Percentiles rank a stretch among this genome's conserved stretches.
Evolutionary conservation across 2,797 vertebrate species (phyloP).

Genomic region (Malacoraja senta): DNA sequence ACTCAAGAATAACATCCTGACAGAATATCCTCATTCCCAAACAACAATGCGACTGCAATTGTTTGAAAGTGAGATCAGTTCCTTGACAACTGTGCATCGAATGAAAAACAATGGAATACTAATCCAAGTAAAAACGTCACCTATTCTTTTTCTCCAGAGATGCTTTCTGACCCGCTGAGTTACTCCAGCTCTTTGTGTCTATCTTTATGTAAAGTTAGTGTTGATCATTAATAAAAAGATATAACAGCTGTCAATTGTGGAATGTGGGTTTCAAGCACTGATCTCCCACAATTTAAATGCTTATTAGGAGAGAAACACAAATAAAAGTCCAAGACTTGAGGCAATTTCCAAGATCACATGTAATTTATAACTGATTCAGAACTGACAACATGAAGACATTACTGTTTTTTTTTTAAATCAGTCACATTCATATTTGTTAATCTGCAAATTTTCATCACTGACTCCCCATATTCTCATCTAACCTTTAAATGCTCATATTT

Average conservation of each 20-base stretch:
- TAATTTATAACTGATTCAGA: neutral
- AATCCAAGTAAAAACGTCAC: too few relatives aligned
- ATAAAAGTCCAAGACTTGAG: neutral
- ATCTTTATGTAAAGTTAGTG: too few relatives aligned
- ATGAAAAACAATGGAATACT: neutral
- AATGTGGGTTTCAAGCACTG: neutral
- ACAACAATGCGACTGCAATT: neutral
- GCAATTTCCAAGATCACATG: neutral
- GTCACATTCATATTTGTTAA: neutral
- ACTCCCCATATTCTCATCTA: neutral
- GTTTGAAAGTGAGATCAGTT: neutral
- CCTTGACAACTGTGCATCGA: neutral
- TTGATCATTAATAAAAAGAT: neutral
- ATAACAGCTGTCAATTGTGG: neutral
- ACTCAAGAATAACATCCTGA: neutral
- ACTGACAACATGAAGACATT: neutral
- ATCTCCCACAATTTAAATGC: neutral
- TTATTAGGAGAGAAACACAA: neutral
- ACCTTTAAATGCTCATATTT: neutral
- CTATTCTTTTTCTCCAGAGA: too few relatives aligned
- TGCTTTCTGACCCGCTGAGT: too few relatives aligned
- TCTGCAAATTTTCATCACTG: neutral
- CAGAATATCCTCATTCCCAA: neutral
- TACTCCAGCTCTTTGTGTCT: too few relatives aligned
- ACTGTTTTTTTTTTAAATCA: neutral